phyloP scores from a whole-genome alignment of 1,140 invertebrate species.

The Diachasma alloeum region DNA sequence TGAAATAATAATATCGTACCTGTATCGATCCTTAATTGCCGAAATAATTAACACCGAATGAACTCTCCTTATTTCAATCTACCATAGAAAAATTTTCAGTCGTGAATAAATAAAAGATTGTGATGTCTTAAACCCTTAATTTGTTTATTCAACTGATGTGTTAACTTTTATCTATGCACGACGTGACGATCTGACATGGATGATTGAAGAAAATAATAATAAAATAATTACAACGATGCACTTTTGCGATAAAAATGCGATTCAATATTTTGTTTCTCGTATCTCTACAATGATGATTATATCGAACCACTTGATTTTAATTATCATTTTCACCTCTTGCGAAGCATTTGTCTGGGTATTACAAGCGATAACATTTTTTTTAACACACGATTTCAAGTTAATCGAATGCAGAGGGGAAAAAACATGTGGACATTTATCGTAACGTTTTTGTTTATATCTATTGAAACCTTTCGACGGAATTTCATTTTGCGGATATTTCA shows the following conservation, averaged over 20 bases:
- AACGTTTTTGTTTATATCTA: background rate
- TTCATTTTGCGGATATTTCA: background rate
- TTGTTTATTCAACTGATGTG: background rate
- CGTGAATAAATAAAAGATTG: background rate
- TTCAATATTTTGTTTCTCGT: background rate
- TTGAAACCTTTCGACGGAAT: constrained; percentile 19
- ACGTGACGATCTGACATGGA: background rate
- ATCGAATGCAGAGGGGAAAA: background rate
- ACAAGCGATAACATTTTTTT: constrained; percentile 13
- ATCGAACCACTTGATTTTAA: constrained; percentile 32
- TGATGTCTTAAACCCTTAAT: constrained; percentile 9
- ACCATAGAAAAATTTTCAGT: background rate
- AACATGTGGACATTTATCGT: constrained; percentile 6
- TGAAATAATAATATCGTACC: constrained; percentile 16
- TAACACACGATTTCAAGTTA: background rate
- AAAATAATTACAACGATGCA: constrained; percentile 11
- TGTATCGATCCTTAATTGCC: too few relatives aligned
- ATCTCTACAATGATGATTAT: constrained; percentile 19
- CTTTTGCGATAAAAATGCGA: background rate
- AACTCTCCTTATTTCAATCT: constrained; percentile 5
- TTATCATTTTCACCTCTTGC: background rate
- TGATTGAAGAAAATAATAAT: constrained; percentile 10
- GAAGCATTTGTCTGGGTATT: background rate
- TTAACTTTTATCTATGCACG: constrained; percentile 20
- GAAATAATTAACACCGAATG: background rate